Base-by-base conservation (phyloP, 1,140 invertebrate genomes). In the Cyrtorhinus lividipennis region DNA sequence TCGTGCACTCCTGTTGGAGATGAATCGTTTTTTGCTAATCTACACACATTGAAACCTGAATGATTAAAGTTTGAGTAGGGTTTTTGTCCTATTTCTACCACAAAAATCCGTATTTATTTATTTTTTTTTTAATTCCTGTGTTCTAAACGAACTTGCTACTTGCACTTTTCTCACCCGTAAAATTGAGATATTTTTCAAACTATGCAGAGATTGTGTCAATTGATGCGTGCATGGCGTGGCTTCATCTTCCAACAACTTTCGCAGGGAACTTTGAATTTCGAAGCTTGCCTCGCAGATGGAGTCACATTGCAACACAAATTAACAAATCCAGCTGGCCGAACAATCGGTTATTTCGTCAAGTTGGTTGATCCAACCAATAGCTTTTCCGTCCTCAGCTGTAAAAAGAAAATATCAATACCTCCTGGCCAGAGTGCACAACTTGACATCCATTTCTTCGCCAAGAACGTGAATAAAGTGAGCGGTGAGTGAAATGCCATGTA, bases 331-430 rank as follows among this genome's bases (percentile, higher is more conserved):
- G 26, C 56, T 15, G 44, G 58, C 2, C 23, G 22, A 2, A 13
- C 27, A 1, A 57, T 66, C 20, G 60, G 62, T 20, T 66, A 61
- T 26, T 3, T 24, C 22, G 26, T 61, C 3, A 57, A 62, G 60
- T 64, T 61, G 27, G 13, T 64, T 20, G 63, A 44, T 1, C 38
- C 53, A 24, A 23, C 25, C 1, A 61, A 27, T 13, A 53, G 26
- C 5, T 25, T 20, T 38, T 64, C 59, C 30, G 18, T 44, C 8
- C 8, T 61, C 27, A 27, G 23, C 24, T 15, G 18, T 22, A 27
- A 25, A 12, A 20, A 24, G 15, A 24, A 10, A n/a, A 53, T 64
- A 26, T 46, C 46, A 1, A n/a, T 66, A 1, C n/a, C 26, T 22
- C n/a, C 26, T 1, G 63, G 56, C 56, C 18, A 18, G 13, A 61